Evolutionary conservation across 2,113 vertebrate species (phyloP).

Genomic region (human (Homo sapiens)): GRCh38 chr2:4920501-4921000

Average conservation of each 20-base stretch:
- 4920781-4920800: neutral
- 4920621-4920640: neutral
- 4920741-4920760: neutral
- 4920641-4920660: neutral
- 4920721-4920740: neutral
- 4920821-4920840: neutral
- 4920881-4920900: neutral
- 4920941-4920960: neutral
- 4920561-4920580: rapidly evolving
- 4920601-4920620: neutral
- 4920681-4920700: no score
- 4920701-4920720: neutral
- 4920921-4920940: neutral
- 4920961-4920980: neutral
- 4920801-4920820: neutral
- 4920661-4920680: neutral
- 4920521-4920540: neutral
- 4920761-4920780: neutral
- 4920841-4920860: neutral
- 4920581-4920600: neutral
- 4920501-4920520: neutral
- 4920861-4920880: neutral
- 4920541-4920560: neutral
- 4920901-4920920: neutral
- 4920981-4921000: neutral